phyloP scores from a whole-genome alignment of 2,797 vertebrate genomes.

The Melanogrammus aeglefinus region DNA sequence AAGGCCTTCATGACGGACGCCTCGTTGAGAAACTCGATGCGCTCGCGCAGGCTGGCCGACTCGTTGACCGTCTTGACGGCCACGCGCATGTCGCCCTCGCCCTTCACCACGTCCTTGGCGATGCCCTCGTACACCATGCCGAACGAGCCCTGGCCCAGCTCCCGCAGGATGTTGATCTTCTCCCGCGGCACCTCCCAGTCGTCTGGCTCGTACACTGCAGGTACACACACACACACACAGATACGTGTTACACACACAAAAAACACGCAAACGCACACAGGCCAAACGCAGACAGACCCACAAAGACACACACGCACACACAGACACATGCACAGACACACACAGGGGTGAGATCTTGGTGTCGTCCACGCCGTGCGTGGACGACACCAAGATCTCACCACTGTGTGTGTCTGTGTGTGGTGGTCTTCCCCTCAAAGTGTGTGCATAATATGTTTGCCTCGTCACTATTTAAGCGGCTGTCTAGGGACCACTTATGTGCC shows the following conservation, averaged over 20 bases:
- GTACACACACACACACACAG: background rate
- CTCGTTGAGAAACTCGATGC: constrained; percentile 97
- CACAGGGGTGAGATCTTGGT: background rate
- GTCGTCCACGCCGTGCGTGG: background rate
- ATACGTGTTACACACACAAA: no score
- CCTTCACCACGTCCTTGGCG: constrained; percentile 90
- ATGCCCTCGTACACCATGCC: constrained; percentile 98
- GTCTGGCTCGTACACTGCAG: constrained; percentile 89
- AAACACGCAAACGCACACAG: background rate
- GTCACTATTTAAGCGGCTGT: background rate
- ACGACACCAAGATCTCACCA: no score
- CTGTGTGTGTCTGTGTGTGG: no score
- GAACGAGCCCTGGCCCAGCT: constrained; percentile 95
- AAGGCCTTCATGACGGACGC: constrained; percentile 98
- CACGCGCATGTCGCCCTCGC: constrained; percentile 81
- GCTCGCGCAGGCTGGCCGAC: constrained; percentile 88
- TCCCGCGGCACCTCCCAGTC: constrained; percentile 95
- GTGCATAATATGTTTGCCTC: background rate
- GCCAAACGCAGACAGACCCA: background rate
- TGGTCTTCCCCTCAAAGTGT: background rate
- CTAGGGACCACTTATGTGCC: background rate
- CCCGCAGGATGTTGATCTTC: constrained; percentile 86
- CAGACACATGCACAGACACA: background rate
- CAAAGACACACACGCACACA: background rate
- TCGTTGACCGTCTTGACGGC: constrained; percentile 97